Evolutionary conservation across 2,797 vertebrate genomes (phyloP).

Genomic region (Amblyopsis hoosieri): DNA sequence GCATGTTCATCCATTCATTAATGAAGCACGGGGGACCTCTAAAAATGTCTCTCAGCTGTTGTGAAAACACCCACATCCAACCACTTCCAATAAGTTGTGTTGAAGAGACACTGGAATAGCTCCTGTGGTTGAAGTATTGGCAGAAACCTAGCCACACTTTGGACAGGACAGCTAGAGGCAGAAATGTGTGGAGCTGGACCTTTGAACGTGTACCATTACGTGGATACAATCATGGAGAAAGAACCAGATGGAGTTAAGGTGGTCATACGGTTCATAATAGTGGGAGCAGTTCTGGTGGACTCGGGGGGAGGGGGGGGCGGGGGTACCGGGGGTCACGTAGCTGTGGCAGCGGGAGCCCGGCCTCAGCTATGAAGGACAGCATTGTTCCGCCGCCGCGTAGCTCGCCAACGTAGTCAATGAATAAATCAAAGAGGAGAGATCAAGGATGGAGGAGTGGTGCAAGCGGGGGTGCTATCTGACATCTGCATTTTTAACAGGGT

Average conservation of each 20-base stretch:
- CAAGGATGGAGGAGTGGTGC: slow-evolving; percentile 59
- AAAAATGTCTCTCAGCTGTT: slow-evolving; percentile 15
- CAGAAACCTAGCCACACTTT: too few species aligned
- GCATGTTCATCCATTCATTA: slow-evolving; percentile 21
- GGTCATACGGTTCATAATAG: slow-evolving; percentile 4
- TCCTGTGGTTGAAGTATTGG: too few species aligned
- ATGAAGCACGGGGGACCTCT: background rate
- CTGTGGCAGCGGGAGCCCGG: slow-evolving; percentile 63
- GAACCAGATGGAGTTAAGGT: background rate
- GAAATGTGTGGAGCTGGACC: too few species aligned
- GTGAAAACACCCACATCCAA: background rate
- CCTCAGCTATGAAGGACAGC: slow-evolving; percentile 67
- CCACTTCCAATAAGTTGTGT: background rate
- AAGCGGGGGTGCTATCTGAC: slow-evolving; percentile 53
- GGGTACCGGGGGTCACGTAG: slow-evolving; percentile 54
- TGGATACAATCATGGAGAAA: too few species aligned
- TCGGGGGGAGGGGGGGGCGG: slow-evolving; percentile 40
- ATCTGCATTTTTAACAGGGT: slow-evolving; percentile 70
- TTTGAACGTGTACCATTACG: background rate
- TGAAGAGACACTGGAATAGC: too few species aligned
- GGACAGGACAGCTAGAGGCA: too few species aligned
- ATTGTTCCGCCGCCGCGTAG: slow-evolving; percentile 61
- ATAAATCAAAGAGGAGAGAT: slow-evolving; percentile 77
- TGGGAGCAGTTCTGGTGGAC: slow-evolving; percentile 51
- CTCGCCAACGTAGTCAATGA: slow-evolving; percentile 73